Evolutionary conservation across 2,113 vertebrate species (phyloP).

Genomic region (Ceyx melanurus): DNA sequence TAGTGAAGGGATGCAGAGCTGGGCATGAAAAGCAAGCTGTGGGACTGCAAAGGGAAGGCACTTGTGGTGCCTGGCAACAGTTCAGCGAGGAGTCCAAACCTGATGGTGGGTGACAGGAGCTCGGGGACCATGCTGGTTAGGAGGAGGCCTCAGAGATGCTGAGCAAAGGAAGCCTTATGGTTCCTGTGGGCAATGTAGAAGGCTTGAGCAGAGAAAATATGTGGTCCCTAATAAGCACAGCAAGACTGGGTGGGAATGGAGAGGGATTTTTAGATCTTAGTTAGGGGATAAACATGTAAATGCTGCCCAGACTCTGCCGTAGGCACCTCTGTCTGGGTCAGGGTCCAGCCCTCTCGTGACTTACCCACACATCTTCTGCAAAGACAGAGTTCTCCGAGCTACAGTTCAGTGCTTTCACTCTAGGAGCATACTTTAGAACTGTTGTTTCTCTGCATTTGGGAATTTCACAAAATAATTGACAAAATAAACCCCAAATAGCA

Average conservation of each 20-base stretch:
- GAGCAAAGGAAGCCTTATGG: neutral
- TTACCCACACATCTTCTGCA: neutral
- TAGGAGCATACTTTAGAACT: neutral
- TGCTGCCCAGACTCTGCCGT: neutral
- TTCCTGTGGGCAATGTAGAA: neutral
- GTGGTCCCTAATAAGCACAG: neutral
- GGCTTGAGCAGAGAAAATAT: fast-evolving
- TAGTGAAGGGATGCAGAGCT: neutral
- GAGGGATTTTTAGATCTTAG: neutral
- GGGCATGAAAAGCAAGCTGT: neutral
- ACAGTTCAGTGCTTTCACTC: neutral
- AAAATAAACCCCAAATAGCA: neutral
- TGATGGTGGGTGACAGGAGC: neutral
- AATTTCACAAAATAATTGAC: neutral
- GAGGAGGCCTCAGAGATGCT: neutral
- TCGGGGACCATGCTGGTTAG: fast-evolving
- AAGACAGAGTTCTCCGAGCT: neutral
- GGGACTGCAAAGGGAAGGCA: neutral
- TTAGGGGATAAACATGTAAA: neutral
- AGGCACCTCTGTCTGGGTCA: neutral
- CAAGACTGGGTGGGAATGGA: neutral
- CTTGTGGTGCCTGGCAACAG: neutral
- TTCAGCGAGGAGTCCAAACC: neutral
- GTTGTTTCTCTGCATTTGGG: neutral
- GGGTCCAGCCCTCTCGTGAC: fast-evolving